Conservation (phyloP, 92 coral and sea anemone genomes). For the Zoanthus sansibaricus region DNA sequence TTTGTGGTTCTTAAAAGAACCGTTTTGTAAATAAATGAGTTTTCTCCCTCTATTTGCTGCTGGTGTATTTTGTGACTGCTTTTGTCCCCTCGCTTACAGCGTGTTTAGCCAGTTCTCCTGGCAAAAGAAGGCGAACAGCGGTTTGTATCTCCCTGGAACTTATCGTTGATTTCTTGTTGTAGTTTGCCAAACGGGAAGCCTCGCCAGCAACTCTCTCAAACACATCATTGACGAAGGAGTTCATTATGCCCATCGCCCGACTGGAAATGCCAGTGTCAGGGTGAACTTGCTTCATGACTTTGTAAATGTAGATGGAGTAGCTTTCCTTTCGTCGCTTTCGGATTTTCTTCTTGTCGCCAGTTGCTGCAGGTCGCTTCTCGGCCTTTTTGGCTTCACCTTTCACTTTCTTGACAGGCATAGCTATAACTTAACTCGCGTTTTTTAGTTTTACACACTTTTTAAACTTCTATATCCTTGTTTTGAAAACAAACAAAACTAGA, state of each 20-base stretch:
- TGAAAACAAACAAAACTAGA: conserved; percentile 7
- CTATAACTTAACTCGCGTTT: neutral
- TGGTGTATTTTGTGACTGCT: too few species aligned
- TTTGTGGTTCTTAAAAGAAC: conserved; percentile 46
- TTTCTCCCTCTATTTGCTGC: conserved; percentile 52
- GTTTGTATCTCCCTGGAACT: neutral
- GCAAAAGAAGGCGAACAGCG: neutral
- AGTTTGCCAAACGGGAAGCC: conserved; percentile 28
- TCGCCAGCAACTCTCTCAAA: conserved; percentile 34
- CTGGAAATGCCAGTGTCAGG: conserved; percentile 6
- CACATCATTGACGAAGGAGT: conserved; percentile 29
- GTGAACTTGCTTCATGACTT: conserved; percentile 29
- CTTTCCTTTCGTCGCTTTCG: conserved; percentile 25
- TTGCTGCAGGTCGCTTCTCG: conserved; percentile 29
- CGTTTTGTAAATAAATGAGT: neutral
- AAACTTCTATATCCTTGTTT: neutral
- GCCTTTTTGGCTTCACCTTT: conserved; percentile 21
- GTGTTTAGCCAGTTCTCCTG: conserved; percentile 21
- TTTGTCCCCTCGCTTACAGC: too few species aligned
- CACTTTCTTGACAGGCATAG: conserved; percentile 24
- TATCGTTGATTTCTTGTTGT: conserved; percentile 22
- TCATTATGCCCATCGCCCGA: neutral
- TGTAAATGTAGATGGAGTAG: neutral
- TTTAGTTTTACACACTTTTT: neutral
- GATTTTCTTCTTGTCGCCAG: conserved; percentile 11